A percentile compares a stretch with the other conserved stretches of the same genome.
Evolutionary conservation across 2,888 invertebrate genomes (phyloP).

Genomic region (Caenorhabditis imperialis): DNA sequence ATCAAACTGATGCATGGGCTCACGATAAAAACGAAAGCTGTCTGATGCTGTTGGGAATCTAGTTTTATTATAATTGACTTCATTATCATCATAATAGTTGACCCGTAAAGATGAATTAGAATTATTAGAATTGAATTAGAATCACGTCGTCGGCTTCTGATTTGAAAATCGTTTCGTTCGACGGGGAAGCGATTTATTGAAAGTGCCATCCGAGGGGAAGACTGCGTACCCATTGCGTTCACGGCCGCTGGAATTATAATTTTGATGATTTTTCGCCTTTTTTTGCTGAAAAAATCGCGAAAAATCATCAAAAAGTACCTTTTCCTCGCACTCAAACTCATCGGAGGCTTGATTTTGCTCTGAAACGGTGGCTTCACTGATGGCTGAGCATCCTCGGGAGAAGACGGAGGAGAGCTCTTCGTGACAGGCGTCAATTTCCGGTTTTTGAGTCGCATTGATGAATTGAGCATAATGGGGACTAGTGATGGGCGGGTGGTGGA

Average conservation of each 20-base stretch:
- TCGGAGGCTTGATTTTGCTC: slow-evolving; percentile 26
- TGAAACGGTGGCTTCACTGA: slow-evolving; percentile 1
- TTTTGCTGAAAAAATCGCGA: background rate
- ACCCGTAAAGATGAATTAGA: no score
- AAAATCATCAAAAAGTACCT: slow-evolving; percentile 13
- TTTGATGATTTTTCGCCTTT: background rate
- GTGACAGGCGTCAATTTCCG: background rate
- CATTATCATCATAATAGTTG: no score
- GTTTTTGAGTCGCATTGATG: slow-evolving; percentile 32
- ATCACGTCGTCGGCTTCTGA: no score
- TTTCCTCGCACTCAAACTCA: slow-evolving; percentile 6
- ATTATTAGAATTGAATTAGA: no score
- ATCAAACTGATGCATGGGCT: slow-evolving; percentile 89
- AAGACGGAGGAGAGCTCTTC: no score
- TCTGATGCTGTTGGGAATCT: no score
- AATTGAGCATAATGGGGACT: slow-evolving; percentile 46
- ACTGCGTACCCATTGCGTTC: slow-evolving; percentile 71
- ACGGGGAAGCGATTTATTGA: slow-evolving; percentile 70
- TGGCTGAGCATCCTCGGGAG: no score
- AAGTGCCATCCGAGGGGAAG: slow-evolving; percentile 69
- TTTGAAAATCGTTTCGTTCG: slow-evolving; percentile 56
- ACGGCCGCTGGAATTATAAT: slow-evolving; percentile 34
- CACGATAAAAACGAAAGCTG: slow-evolving; percentile 86
- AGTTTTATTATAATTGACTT: no score
- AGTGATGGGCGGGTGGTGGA: slow-evolving; percentile 39